Conservation (phyloP, 2,113 vertebrate species). For the Probosciger aterrimus region DNA sequence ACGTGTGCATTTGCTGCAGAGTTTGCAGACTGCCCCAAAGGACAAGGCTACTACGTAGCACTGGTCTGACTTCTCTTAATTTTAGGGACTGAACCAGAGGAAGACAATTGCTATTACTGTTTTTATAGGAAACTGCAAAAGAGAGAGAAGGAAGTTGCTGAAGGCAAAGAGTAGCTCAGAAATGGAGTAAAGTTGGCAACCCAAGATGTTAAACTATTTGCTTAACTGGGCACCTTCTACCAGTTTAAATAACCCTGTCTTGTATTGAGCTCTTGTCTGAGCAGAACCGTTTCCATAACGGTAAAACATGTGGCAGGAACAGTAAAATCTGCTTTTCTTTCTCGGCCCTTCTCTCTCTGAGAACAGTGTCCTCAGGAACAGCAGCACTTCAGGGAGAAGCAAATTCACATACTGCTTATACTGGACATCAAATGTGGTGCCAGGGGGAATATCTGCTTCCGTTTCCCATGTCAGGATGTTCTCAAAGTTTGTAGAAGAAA, state of each 20-base stretch:
- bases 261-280: background rate
- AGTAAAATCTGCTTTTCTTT: background rate
- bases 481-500: conserved; percentile 77
- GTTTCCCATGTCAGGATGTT: conserved; percentile 73
- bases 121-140: background rate
- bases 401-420: conserved; percentile 67
- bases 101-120: background rate
- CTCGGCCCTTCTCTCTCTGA: background rate
- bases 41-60: background rate
- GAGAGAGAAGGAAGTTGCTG: background rate
- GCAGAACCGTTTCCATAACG: background rate
- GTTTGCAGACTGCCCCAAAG: background rate
- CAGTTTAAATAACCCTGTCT: background rate
- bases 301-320: background rate
- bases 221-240: background rate
- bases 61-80: background rate
- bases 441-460: background rate
- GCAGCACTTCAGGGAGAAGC: background rate
- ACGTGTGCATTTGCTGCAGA: background rate
- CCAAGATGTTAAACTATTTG: background rate
- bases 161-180: background rate
- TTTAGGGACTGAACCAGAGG: background rate
- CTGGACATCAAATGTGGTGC: conserved; percentile 64
- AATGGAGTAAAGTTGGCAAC: background rate
- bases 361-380: background rate